Evolutionary conservation across 2,888 invertebrate species (phyloP), one percentile per base, ranked within the genome.

Genomic region (Rhimphoctona megacephalus): DNA sequence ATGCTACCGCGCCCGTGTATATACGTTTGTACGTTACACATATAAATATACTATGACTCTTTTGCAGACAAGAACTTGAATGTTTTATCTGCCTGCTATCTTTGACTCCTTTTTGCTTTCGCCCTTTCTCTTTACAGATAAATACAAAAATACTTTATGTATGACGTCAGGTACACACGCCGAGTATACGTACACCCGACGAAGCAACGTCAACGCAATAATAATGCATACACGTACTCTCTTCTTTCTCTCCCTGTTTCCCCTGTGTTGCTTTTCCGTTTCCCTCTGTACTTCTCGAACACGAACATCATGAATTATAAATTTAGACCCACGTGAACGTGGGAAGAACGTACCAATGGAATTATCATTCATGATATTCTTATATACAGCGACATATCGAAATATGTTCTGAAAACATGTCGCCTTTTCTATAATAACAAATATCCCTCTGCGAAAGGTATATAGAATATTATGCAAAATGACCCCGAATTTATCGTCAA

Each of bases 351-450:
- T 49, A 66, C 61, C 11, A 30, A 52, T 74, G 67, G 33, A 86
- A 84, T 84, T 86, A 78, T 86, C 78, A 86, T 86, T 86, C 86
- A 84, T 86, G 86, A 86, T 86, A 86, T 84, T 86, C 84, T 74
- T 66, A 76, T 82, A 46, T 43, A 33, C 30, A 19, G n/a, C 11
- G 66, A 17, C 33, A 52, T 81, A 84, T 82, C 67, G 66, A 78
- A 73, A 86, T 81, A 57, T 79, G n/a, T 73, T 33, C 7, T 22
- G 66, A 67, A 79, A 69, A 74, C 52, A 77, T 57, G 46, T 64
- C 46, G 39, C 43, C 3, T 22, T 69, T 22, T 57, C 19, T 57
- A 74, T 57, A 39, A 43, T 25, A 57, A 46, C 11, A 57, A 74
- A 57, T n/a, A 49, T 74, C 1, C 3, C 17, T 74, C 19, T 39